phyloP scores from a whole-genome alignment of 2,797 vertebrate species.

The Anas bernieri region DNA sequence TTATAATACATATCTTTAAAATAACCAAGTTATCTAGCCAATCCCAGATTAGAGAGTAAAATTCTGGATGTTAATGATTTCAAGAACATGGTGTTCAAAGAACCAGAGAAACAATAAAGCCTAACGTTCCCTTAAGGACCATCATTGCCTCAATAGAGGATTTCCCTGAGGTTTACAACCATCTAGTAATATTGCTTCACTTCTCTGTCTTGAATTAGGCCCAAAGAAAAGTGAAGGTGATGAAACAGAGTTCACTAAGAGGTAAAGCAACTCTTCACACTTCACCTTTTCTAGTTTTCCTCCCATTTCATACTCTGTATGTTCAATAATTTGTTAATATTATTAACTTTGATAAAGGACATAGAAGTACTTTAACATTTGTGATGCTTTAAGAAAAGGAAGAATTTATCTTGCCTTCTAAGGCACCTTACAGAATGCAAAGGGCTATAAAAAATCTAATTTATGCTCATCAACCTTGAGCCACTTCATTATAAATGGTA shows the following conservation, averaged over 20 bases:
- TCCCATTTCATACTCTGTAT: not conserved
- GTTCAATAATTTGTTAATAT: not conserved
- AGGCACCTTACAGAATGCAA: not conserved
- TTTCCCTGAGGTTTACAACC: conserved; percentile 52
- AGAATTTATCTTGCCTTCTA: not conserved
- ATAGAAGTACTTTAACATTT: not conserved
- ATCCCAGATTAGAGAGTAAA: not conserved
- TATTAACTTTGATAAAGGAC: not conserved
- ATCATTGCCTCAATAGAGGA: not conserved
- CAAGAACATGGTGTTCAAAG: not conserved
- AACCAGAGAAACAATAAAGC: conserved; percentile 6
- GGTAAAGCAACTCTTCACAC: not conserved
- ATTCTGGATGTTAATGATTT: not conserved
- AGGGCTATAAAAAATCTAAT: not conserved
- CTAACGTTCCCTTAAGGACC: not conserved
- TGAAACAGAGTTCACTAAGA: not conserved
- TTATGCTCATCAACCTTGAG: not conserved
- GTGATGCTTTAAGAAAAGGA: not conserved
- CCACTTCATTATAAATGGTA: not conserved
- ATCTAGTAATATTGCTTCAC: conserved; percentile 19
- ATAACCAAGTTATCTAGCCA: not conserved
- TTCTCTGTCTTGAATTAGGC: conserved; percentile 16
- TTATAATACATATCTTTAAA: not conserved
- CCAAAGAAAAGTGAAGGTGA: not conserved
- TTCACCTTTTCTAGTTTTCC: not conserved